Base-by-base conservation (phyloP, 2,888 invertebrate genomes). In the Neuroscelio doddi region DNA sequence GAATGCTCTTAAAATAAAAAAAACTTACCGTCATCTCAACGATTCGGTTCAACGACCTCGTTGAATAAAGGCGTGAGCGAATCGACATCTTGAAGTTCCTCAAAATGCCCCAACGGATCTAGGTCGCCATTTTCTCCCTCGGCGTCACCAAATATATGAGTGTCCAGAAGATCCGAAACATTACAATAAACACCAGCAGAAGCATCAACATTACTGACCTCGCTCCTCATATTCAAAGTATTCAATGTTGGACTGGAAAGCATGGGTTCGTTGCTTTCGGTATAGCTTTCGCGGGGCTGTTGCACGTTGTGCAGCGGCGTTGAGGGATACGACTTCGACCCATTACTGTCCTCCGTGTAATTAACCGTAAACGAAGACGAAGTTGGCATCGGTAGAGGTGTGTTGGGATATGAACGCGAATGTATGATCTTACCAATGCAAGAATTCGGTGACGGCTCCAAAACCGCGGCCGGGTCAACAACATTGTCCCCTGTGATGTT, bases 261-360 rank as follows among this genome's bases (percentile, higher is more conserved):
- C 81, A 84, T 83, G 0, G 84, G 82, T 38, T 84, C 84, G 47
- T 80, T 82, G 30, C 74, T 77, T 49, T 82, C 82, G 5, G 75
- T 71, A 59, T 82, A 84, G 15, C 67, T 65, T 3, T 76, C 78
- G 12, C 71, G 70, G 3, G 76, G 72, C 7, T 68, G 64, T 36
- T 78, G 78, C 1, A 78, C 50, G 1, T 75, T 78, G 44, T 82
- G 80, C 72, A 90, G 87, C 10, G 93, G 93, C 12, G 92, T 92
- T 1, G 92, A 91, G 16, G 93, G 93, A 84, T 93, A 92, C 0
- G 93, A 93, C 78, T 92, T 90, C 9, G 92, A 92, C 1, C 78
- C 80, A 49, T 78, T 80, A 49, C 76, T 78, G 15, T 83, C 81
- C 16, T 83, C 82, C 1, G 77, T 61, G 27, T 77, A 80, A 7